Percentiles rank a stretch among this genome's conserved stretches.
phyloP scores from a whole-genome alignment of 1,140 invertebrate species.

The Antheraea pernyi region DNA sequence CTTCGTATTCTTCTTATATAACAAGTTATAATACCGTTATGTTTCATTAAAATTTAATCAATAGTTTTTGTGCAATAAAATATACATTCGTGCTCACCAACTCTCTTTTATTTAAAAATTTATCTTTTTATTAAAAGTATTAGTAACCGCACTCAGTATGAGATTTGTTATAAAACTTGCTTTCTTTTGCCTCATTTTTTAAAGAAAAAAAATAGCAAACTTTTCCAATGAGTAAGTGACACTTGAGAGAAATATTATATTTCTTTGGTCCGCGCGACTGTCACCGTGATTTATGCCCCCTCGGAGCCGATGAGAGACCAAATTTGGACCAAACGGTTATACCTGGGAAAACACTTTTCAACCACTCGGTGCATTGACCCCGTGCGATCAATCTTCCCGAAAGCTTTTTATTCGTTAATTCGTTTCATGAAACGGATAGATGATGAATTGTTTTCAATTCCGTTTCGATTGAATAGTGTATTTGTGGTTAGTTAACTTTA shows the following conservation, averaged over 20 bases:
- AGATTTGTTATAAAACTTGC: too few relatives aligned
- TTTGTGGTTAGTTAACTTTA: too few relatives aligned
- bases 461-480: not conserved
- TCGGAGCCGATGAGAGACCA: constrained; percentile 3
- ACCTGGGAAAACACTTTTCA: constrained; percentile 15
- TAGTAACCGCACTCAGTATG: too few relatives aligned
- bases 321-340: constrained; percentile 5
- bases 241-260: constrained; percentile 14
- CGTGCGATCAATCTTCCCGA: not conserved
- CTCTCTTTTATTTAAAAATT: too few relatives aligned
- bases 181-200: not conserved
- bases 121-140: too few relatives aligned
- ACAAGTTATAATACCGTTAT: too few relatives aligned
- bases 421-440: not conserved
- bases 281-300: constrained; percentile 11
- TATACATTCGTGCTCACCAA: too few relatives aligned
- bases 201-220: not conserved
- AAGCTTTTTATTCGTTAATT: not conserved
- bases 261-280: constrained; percentile 4
- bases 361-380: not conserved
- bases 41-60: too few relatives aligned
- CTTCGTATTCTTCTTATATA: too few relatives aligned
- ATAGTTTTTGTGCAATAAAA: too few relatives aligned
- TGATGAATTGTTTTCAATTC: not conserved
- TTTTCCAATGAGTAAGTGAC: constrained; percentile 5